Percentiles rank a stretch among this genome's conserved stretches.
Evolutionary conservation across 2,797 vertebrate species (phyloP).

Genomic region (Limnodromus scolopaceus): DNA sequence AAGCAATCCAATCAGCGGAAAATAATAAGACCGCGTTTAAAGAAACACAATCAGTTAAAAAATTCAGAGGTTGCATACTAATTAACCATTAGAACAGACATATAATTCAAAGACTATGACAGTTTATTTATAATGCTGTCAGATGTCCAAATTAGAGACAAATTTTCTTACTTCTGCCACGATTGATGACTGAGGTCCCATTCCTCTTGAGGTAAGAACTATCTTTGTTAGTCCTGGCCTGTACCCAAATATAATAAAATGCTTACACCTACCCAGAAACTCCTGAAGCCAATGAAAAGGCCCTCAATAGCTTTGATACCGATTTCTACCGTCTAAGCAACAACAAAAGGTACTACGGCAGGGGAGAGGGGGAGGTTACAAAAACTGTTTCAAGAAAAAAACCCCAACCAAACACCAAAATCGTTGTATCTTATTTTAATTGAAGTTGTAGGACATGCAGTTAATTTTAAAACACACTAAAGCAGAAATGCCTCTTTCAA

Average conservation of each 20-base stretch:
- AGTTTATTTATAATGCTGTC: too few relatives aligned
- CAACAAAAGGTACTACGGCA: background rate
- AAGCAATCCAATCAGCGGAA: background rate
- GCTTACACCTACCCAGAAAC: background rate
- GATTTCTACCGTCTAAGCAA: background rate
- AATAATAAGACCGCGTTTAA: background rate
- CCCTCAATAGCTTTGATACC: background rate
- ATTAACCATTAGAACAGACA: background rate
- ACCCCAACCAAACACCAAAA: background rate
- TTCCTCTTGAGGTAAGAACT: background rate
- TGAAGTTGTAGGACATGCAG: background rate
- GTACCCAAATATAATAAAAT: background rate
- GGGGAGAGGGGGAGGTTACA: background rate
- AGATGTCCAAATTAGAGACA: too few relatives aligned
- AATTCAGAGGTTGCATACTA: background rate
- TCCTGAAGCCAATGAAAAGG: background rate
- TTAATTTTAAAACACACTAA: background rate
- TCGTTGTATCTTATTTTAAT: background rate
- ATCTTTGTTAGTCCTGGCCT: background rate
- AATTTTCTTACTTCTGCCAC: background rate
- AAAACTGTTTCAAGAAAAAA: background rate
- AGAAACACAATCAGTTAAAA: background rate
- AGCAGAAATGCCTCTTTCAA: background rate
- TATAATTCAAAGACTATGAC: background rate
- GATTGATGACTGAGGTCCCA: background rate